phyloP scores from a whole-genome alignment of 37 sponge, comb jelly and placozoan genomes.

The Halisarca cf. caerulea region DNA sequence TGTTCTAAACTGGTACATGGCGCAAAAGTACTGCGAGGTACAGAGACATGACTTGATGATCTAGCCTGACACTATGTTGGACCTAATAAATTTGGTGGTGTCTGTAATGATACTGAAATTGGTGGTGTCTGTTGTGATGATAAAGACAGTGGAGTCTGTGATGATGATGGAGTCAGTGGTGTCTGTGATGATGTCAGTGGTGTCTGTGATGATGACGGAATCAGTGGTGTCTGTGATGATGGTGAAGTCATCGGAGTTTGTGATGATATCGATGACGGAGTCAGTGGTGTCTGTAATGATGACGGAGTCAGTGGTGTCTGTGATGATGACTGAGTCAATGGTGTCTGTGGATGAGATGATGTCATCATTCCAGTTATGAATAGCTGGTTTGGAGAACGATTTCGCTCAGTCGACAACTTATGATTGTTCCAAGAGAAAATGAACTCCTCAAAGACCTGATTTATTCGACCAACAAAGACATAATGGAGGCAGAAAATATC shows the following conservation, averaged over 20 bases:
- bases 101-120: too few relatives aligned
- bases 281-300: too few relatives aligned
- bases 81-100: neutral
- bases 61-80: neutral
- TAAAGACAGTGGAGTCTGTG: too few relatives aligned
- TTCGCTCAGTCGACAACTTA: constrained; percentile 21
- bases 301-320: too few relatives aligned
- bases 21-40: constrained; percentile 13
- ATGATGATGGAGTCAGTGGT: too few relatives aligned
- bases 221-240: too few relatives aligned
- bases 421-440: constrained; percentile 18
- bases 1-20: constrained; percentile 8
- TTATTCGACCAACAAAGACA: neutral
- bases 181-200: too few relatives aligned
- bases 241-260: neutral
- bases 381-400: constrained; percentile 20
- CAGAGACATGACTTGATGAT: neutral
- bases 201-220: too few relatives aligned
- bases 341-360: neutral
- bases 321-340: too few relatives aligned
- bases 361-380: constrained; percentile 25
- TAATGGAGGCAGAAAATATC: constrained; percentile 26
- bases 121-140: too few relatives aligned
- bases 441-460: neutral
- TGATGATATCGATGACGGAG: too few relatives aligned